Base-by-base conservation (phyloP, 2,113 vertebrate genomes). In the Boulengeromyrus knoepffleri region DNA sequence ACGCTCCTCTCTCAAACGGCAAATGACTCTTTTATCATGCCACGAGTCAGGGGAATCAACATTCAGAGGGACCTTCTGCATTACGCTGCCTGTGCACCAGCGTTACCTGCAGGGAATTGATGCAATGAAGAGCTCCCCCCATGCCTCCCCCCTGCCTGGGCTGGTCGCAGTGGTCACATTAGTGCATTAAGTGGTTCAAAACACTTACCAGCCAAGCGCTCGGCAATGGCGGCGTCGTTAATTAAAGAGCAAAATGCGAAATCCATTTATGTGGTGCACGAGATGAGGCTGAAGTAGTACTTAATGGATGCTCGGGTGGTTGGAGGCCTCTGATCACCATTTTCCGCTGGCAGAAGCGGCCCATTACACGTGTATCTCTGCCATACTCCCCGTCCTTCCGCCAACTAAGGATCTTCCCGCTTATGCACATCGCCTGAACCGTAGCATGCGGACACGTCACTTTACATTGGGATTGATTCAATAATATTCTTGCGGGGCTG, bases 231-330 rank as follows among this genome's bases (percentile, higher is more conserved):
- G 39, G 66, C 21, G 19, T 6, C n/a, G 36, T 85, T 85, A 89
- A 89, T 89, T 89, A 89, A 77, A 58, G 74, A 85, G 89, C 52
- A 53, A 36, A 62, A 89, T 42, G 89, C 27, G 39, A 85, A 89
- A 62, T 62, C 50, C 89, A 85, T 89, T 89, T 62, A 62, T 85
- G 77, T 56, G 80, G 49, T 89, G 21, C 24, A 45, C 24, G 80
- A 89, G 52, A 85, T 62, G 89, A 53, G 52, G 24, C 42, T 58
- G 80, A 19, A 52, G 77, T 46, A 31, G 21, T 31, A 9, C 36
- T 89, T 85, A 89, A 85, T 89, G 89, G 49, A 53, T 31, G 39
- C 46, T 56, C 7, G 8, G 49, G 49, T 36, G 53, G 80, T 9
- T 27, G 89, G 49, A 13, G 77, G 49, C 77, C 77, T 31, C 52